Base-by-base conservation (phyloP, 2,113 vertebrate genomes). In the Rousettus leschenaultii region DNA sequence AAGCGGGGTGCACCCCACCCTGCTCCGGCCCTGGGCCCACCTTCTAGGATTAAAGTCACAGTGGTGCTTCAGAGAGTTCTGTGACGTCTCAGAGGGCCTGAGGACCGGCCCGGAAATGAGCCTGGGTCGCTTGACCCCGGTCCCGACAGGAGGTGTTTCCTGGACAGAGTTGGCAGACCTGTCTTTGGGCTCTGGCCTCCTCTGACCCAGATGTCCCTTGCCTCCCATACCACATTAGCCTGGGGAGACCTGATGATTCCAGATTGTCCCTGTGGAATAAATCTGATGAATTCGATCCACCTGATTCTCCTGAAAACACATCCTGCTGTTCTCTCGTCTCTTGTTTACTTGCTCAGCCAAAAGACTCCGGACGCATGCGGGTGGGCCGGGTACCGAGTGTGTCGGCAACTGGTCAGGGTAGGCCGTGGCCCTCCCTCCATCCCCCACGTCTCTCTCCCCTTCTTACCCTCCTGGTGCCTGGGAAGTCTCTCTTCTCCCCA, bases 1-100 rank as follows among this genome's bases (percentile, higher is more conserved):
- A n/a, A 73, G 26, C 2, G n/a, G 30, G 6, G 6, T 2, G 13
- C 2, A 18, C 30, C 14, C 65, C 22, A 13, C 14, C 65, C 22
- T 16, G 0, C 40, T n/a, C 19, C 0, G 1, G 5, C 5, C 4
- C 30, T 0, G 30, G n/a, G 73, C 43, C 71, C 18, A 11, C 33
- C 71, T 53, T 55, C 75, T 89, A 30, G 51, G 43, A 38, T 35
- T 82, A 57, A 51, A 91, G 75, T 71, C 45, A 48, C 10, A 57
- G 18, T 51, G 7, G 28, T 61, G 38, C 22, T 68, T 40, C 33
- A 51, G 66, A 82, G 65, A 33, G 40, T 33, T 5, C 61, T 38
- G 48, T 24, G 14, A 33, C 77, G 45, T 87, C 86, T 43, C 5
- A 92, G 57, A 38, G 35, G 3, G n/a, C 57, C 66, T 68, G 30